Evolutionary conservation across 1,140 invertebrate genomes (phyloP), one percentile per base, ranked within the genome.

Genomic region (Drosophila pachea): DNA sequence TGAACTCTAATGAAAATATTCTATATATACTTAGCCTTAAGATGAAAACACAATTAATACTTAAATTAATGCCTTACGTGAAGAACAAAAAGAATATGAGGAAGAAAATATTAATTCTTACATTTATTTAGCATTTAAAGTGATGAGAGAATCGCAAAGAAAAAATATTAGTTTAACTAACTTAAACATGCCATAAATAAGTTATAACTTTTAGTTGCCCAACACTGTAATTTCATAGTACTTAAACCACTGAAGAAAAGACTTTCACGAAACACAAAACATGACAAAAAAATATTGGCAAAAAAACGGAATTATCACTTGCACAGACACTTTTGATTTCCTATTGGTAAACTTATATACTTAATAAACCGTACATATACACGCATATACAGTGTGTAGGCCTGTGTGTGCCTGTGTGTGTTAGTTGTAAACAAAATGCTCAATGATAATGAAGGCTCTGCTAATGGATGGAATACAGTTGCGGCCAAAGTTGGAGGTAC

Each of bases 121-220:
- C 78, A 82, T 68, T 82, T 82, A 82, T 82, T 83, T 82, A 82
- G 78, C 78, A 73, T 74, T 75, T 83, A 82, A 78, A 53, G 43
- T 22, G n/a, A 31, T 33, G 38, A 36, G 35, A 50, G 43, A 60
- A 62, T 49, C 43, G 14, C 43, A 72, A 62, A 69, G 48, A 58
- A 16, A 69, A 76, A 81, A 76, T 73, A 75, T 78, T 84, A 83
- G 79, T 83, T 79, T 83, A 83, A 83, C 79, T 83, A 84, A 83
- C 79, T 83, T 83, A 84, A 83, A 83, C 79, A 83, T 83, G 79
- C 79, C 79, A 83, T 83, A 83, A 79, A 84, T 83, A 83, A 84
- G 79, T 84, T 83, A 61, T 58, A 63, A 62, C 55, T n/a, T 12
- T 12, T 31, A 45, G 1, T 11, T 58, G 40, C 7, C 33, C 16